These are phyloP conservation scores for Leptopterna dolabrata DNA, from an alignment of 2,888 invertebrate species.

Conservation along the genomic window DNA sequence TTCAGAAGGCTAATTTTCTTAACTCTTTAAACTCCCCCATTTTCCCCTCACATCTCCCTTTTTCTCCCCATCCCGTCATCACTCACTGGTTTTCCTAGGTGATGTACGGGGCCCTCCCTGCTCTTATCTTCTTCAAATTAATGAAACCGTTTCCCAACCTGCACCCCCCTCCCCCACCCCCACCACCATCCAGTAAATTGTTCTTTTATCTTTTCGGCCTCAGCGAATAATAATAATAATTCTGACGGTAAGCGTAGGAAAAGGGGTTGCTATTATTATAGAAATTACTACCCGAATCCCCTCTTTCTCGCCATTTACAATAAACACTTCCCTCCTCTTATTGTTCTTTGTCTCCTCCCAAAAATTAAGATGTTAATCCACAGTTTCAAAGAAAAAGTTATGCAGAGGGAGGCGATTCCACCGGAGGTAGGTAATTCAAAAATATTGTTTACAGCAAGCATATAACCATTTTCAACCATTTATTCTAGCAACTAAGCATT, in stretches of 20 bases:
- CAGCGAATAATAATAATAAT: slow-evolving; percentile 55
- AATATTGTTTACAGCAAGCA: too few species aligned
- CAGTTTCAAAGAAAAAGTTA: background rate
- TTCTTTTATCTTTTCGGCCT: slow-evolving; percentile 56
- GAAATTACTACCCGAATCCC: slow-evolving; percentile 43
- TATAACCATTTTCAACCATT: too few species aligned
- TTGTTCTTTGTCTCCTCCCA: slow-evolving; percentile 42
- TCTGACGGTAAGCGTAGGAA: slow-evolving; percentile 23
- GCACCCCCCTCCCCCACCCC: slow-evolving; percentile 21
- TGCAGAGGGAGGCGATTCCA: background rate
- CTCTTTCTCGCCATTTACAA: slow-evolving; percentile 20
- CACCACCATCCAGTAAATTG: slow-evolving; percentile 49
- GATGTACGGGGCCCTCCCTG: slow-evolving; percentile 41
- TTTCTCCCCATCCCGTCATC: background rate
- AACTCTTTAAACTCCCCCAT: slow-evolving; percentile 43
- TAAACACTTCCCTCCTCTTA: slow-evolving; percentile 47
- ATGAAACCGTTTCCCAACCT: slow-evolving; percentile 52
- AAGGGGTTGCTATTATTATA: slow-evolving; percentile 52
- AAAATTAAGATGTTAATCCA: slow-evolving; percentile 51
- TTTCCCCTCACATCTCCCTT: too few species aligned
- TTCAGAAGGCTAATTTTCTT: slow-evolving; percentile 49
- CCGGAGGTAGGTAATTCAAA: background rate
- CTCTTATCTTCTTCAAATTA: slow-evolving; percentile 52
- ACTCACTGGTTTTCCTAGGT: slow-evolving; percentile 1
- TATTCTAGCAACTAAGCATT: background rate